These are phyloP conservation scores for Drosophila kambysellisi DNA, from an alignment of 2,888 invertebrate genomes.

Conservation along the genomic window DNA sequence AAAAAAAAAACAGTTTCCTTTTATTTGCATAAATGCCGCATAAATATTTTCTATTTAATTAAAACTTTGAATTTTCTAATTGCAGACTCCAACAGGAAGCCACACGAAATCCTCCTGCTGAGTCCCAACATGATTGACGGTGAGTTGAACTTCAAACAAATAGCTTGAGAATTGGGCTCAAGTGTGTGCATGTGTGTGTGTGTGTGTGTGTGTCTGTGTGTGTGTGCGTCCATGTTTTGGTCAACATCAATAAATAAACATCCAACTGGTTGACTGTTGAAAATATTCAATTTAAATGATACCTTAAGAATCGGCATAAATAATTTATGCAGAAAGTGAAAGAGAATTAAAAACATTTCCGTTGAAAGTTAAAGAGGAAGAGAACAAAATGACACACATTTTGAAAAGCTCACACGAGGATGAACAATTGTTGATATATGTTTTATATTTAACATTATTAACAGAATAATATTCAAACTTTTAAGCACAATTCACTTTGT, in stretches of 20 bases:
- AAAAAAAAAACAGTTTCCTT: constrained; percentile 3
- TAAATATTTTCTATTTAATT: constrained; percentile 73
- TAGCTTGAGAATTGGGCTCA: neutral
- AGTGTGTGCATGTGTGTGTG: neutral
- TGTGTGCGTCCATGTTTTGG: neutral
- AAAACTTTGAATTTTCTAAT: constrained; percentile 59
- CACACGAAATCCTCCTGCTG: constrained; percentile 1
- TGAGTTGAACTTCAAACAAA: constrained; percentile 22
- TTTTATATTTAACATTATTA: neutral
- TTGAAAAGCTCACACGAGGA: neutral
- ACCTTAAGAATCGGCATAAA: neutral
- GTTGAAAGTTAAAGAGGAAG: neutral
- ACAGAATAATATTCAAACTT: neutral
- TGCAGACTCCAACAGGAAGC: constrained; percentile 26
- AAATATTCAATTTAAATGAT: neutral
- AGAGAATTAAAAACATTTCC: neutral
- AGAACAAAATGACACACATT: neutral
- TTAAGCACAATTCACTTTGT: neutral
- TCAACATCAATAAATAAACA: neutral
- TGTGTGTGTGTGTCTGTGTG: neutral
- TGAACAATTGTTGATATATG: neutral
- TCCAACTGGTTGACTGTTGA: neutral
- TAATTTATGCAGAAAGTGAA: neutral
- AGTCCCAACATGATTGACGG: constrained; percentile 49
- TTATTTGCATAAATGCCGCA: constrained; percentile 62